A percentile compares a stretch with the other conserved stretches of the same genome.
These are phyloP conservation scores for Meloidogyne exigua DNA, from an alignment of 1,140 invertebrate genomes.

Conservation along the genomic window DNA sequence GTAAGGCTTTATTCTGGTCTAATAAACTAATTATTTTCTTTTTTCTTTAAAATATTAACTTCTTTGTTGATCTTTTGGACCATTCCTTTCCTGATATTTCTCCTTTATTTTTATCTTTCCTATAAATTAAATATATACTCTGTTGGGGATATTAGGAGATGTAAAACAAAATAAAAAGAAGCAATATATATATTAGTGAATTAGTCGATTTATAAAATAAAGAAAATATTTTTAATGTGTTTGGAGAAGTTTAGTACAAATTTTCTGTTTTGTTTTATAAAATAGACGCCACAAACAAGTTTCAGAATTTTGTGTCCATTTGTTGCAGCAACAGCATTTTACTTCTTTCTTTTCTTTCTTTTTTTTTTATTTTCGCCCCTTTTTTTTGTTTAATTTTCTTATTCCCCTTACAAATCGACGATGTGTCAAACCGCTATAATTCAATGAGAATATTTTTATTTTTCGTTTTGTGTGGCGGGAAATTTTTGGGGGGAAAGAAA, in stretches of 20 bases:
- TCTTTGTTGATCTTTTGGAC: too few species aligned
- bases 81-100: not conserved
- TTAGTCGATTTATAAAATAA: not conserved
- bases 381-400: not conserved
- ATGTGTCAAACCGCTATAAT: conserved; percentile 31
- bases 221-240: not conserved
- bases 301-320: conserved; percentile 2
- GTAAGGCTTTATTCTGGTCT: too few species aligned
- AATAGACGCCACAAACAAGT: not conserved
- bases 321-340: not conserved
- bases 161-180: not conserved
- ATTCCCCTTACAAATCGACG: not conserved
- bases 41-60: too few species aligned
- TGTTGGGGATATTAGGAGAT: not conserved
- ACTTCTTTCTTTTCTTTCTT: too few species aligned
- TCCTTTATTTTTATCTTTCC: too few species aligned
- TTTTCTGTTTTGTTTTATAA: conserved; percentile 6
- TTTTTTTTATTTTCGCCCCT: not conserved
- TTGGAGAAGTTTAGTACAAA: conserved; percentile 3
- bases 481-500: not conserved
- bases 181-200: not conserved
- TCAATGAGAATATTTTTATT: conserved; percentile 12
- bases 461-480: not conserved
- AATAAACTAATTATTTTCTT: too few species aligned
- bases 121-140: not conserved